phyloP scores from a whole-genome alignment of 1,140 invertebrate species.

The roundworm (Caenorhabditis elegans) region WBcel235 BX284605.5:13786001-13786500 shows the following conservation, averaged over 20 bases:
- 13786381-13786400: not conserved
- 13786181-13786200: not conserved
- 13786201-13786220: not conserved
- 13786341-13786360: not conserved
- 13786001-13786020: not conserved
- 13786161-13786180: not conserved
- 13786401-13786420: not conserved
- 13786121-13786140: not conserved
- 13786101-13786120: not conserved
- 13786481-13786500: not conserved
- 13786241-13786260: not conserved
- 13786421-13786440: not conserved
- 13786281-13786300: too few relatives aligned
- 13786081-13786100: not conserved
- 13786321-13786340: not conserved
- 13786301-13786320: not conserved
- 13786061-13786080: conserved; percentile 17
- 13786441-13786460: not conserved
- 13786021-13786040: not conserved
- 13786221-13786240: not conserved
- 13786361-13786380: not conserved
- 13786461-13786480: not conserved
- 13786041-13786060: not conserved
- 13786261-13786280: too few relatives aligned
- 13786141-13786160: not conserved